Evolutionary conservation across 2,888 invertebrate species (phyloP).

Genomic region (Synanthedon myopaeformis): DNA sequence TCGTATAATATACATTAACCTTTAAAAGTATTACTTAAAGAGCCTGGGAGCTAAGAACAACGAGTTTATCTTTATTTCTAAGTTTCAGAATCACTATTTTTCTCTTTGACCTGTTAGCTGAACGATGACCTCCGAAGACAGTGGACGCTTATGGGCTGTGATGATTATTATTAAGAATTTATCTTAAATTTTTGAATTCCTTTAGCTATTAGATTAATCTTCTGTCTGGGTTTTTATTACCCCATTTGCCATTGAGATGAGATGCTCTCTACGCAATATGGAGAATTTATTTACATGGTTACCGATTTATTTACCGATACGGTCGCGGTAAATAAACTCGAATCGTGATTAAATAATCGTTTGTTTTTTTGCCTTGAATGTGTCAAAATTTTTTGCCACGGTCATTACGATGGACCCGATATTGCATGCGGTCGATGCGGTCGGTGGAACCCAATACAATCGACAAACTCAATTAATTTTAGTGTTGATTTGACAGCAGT

Average conservation of each 20-base stretch:
- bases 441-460: slow-evolving; percentile 28
- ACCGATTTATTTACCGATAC: too few species aligned
- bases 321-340: slow-evolving; percentile 8
- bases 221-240: too few species aligned
- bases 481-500: slow-evolving; percentile 51
- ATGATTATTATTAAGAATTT: too few species aligned
- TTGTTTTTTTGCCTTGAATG: slow-evolving; percentile 31
- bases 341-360: slow-evolving; percentile 45
- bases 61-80: slow-evolving; percentile 7
- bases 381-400: slow-evolving; percentile 53
- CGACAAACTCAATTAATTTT: slow-evolving; percentile 54
- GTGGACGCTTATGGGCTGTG: too few species aligned
- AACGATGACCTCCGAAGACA: too few species aligned
- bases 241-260: neutral
- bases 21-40: too few species aligned
- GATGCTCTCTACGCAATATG: slow-evolving; percentile 8
- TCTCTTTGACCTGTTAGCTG: too few species aligned
- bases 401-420: slow-evolving; percentile 53
- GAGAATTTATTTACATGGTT: slow-evolving; percentile 27
- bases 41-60: too few species aligned
- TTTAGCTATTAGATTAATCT: slow-evolving; percentile 12
- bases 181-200: slow-evolving; percentile 11
- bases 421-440: slow-evolving; percentile 48
- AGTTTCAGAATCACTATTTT: slow-evolving; percentile 1
- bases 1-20: too few species aligned